These are phyloP conservation scores for Onchidella celtica DNA, from an alignment of 2,888 invertebrate genomes.

Conservation along the genomic window DNA sequence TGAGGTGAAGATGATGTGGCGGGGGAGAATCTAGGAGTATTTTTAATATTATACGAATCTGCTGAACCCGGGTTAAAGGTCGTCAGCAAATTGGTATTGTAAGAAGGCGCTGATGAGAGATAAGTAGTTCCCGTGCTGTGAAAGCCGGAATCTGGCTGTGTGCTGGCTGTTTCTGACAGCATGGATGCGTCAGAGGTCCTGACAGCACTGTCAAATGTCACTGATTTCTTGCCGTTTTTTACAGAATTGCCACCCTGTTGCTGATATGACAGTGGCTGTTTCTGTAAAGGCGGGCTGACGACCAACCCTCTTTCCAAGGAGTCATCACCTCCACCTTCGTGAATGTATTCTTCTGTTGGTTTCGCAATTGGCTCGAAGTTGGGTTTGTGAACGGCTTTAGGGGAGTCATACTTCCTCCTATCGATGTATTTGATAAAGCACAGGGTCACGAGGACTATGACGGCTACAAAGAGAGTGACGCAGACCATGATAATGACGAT, in stretches of 20 bases:
- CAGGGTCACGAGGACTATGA: slow-evolving; percentile 53
- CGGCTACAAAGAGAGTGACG: slow-evolving; percentile 52
- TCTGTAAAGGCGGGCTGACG: slow-evolving; percentile 6
- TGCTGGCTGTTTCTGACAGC: not conserved
- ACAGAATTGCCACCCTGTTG: not conserved
- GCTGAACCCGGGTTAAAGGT: slow-evolving; percentile 9
- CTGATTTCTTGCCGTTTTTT: slow-evolving; percentile 45
- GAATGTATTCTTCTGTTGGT: not conserved
- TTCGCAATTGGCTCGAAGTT: slow-evolving; percentile 17
- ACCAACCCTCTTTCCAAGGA: not conserved
- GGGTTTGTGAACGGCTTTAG: slow-evolving; percentile 21
- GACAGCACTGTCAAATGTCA: slow-evolving; percentile 52
- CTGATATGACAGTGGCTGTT: not conserved
- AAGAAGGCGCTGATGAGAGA: not conserved
- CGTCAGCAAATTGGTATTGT: not conserved
- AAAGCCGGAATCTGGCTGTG: slow-evolving; percentile 20
- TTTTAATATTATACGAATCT: slow-evolving; percentile 1
- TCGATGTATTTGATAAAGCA: slow-evolving; percentile 54
- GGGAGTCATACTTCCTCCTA: slow-evolving; percentile 26
- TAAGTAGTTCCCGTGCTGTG: not conserved
- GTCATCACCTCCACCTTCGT: slow-evolving; percentile 7
- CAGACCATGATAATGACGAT: slow-evolving; percentile 57
- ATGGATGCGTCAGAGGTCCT: slow-evolving; percentile 29
- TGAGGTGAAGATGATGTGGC: not conserved
- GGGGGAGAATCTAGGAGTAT: not conserved